A percentile compares a stretch with the other conserved stretches of the same genome.
Evolutionary conservation across 2,113 vertebrate genomes (phyloP).

Genomic region (rat (Rattus norvegicus)): GRCr8 NC_086026.1:52347501-52348000

Average conservation of each 20-base stretch:
- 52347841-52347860: neutral
- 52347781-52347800: neutral
- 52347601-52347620: neutral
- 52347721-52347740: constrained; percentile 16
- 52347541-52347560: too few relatives aligned
- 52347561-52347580: neutral
- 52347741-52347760: neutral
- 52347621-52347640: neutral
- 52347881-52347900: neutral
- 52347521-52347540: neutral
- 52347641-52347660: neutral
- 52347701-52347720: neutral
- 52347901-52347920: constrained; percentile 14
- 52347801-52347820: neutral
- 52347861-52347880: constrained; percentile 13
- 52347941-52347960: neutral
- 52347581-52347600: neutral
- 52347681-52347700: neutral
- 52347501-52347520: too few relatives aligned
- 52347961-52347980: neutral
- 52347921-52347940: neutral
- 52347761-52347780: neutral
- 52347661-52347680: constrained; percentile 20
- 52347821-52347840: neutral
- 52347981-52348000: neutral